phyloP scores from a whole-genome alignment of 2,888 invertebrate genomes.

The Limnephilus lunatus region DNA sequence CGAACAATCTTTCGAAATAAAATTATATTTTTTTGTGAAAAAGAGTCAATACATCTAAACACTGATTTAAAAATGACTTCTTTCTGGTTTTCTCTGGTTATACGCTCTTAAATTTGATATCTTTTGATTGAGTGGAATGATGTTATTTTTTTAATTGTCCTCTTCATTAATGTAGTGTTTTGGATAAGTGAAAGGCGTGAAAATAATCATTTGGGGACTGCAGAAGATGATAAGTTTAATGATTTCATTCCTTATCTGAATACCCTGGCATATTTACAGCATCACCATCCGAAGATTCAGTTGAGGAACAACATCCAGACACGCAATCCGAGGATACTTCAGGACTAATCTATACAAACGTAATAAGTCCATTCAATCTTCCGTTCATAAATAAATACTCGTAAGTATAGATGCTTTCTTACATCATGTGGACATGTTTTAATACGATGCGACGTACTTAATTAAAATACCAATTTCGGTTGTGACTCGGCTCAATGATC shows the following conservation, averaged over 20 bases:
- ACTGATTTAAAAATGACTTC: too few species aligned
- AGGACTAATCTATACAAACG: constrained; percentile 26
- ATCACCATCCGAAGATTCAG: constrained; percentile 43
- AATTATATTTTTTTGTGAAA: too few species aligned
- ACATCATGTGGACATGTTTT: not conserved
- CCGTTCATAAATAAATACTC: not conserved
- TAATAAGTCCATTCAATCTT: constrained; percentile 12
- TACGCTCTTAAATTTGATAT: not conserved
- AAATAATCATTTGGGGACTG: constrained; percentile 24
- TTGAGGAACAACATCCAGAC: constrained; percentile 35
- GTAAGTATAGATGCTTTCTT: not conserved
- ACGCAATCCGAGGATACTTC: constrained; percentile 11
- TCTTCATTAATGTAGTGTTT: not conserved
- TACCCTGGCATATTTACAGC: constrained; percentile 40
- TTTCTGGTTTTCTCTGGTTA: too few species aligned
- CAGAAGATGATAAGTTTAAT: constrained; percentile 14
- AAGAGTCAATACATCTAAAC: too few species aligned
- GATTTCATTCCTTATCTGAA: not conserved
- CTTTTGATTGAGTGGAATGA: not conserved
- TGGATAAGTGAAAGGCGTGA: not conserved
- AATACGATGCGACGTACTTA: not conserved
- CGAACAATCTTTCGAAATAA: too few species aligned
- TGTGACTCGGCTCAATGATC: too few species aligned
- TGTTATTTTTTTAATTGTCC: not conserved
- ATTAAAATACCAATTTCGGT: too few species aligned